phyloP scores from a whole-genome alignment of 2,888 invertebrate genomes.

The Augochlorella aurata region DNA sequence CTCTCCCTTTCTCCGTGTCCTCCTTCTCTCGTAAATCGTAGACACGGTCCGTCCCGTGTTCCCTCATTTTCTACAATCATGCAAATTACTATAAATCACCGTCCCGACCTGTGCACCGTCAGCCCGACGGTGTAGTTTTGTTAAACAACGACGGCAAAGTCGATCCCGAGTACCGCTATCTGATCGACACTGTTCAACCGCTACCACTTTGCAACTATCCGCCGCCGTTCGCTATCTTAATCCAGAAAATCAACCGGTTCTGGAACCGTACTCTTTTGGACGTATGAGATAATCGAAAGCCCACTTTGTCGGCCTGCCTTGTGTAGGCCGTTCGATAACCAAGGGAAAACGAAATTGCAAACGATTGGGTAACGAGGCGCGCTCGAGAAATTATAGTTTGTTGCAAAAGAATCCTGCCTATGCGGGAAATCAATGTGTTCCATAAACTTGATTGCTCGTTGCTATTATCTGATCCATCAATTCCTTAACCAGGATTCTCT shows the following conservation, averaged over 20 bases:
- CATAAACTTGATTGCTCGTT: not conserved
- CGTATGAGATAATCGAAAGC: conserved; percentile 14
- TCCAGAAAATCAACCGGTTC: conserved; percentile 55
- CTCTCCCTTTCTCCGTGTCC: not conserved
- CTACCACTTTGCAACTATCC: conserved; percentile 56
- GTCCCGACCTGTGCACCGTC: conserved; percentile 30
- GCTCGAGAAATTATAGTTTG: not conserved
- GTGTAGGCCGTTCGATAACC: not conserved
- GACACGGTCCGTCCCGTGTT: conserved; percentile 19
- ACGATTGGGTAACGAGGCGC: not conserved
- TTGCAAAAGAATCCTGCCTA: not conserved
- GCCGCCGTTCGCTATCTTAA: conserved; percentile 52
- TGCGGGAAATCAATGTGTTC: not conserved
- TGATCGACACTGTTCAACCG: conserved; percentile 59
- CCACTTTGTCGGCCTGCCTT: not conserved
- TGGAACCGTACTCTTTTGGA: not conserved
- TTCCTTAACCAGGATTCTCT: conserved; percentile 23
- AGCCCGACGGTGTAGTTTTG: conserved; percentile 31
- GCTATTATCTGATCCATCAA: conserved; percentile 1
- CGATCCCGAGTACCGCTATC: conserved; percentile 59
- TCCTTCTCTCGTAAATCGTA: conserved; percentile 9
- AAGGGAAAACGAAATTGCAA: not conserved
- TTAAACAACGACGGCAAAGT: conserved; percentile 57
- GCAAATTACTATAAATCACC: conserved; percentile 61
- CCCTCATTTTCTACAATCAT: conserved; percentile 62